phyloP scores from a whole-genome alignment of 1,140 invertebrate genomes.

The Drosophila suzukii region DNA sequence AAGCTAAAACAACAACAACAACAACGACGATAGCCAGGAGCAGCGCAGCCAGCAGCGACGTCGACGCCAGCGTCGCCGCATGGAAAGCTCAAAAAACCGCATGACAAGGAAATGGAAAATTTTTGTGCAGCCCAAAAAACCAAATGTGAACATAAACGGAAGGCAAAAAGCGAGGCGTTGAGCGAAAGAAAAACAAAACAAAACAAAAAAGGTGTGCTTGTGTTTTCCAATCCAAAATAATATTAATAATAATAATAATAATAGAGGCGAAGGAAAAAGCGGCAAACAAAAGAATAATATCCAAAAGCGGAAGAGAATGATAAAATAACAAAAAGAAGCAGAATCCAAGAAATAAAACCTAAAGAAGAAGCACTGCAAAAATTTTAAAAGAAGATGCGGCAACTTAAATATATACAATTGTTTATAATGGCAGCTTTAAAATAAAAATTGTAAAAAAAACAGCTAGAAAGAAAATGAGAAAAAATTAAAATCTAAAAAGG shows the following conservation, averaged over 20 bases:
- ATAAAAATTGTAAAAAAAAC: not conserved
- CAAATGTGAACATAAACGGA: slow-evolving; percentile 42
- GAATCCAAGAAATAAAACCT: not conserved
- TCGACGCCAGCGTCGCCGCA: slow-evolving; percentile 44
- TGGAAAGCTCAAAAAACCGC: slow-evolving; percentile 53
- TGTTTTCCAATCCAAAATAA: slow-evolving; percentile 19
- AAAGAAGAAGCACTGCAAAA: slow-evolving; percentile 1
- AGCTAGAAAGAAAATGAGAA: no score
- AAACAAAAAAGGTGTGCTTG: slow-evolving; percentile 28
- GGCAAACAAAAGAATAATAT: not conserved
- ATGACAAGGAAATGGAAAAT: slow-evolving; percentile 58
- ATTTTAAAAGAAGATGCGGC: not conserved
- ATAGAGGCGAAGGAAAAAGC: slow-evolving; percentile 2
- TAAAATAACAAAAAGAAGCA: not conserved
- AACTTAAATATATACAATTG: not conserved
- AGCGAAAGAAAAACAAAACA: slow-evolving; percentile 38
- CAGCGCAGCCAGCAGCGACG: slow-evolving; percentile 35
- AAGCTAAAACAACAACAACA: slow-evolving; percentile 35
- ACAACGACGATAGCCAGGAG: slow-evolving; percentile 16
- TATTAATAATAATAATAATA: slow-evolving; percentile 10
- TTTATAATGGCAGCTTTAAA: not conserved
- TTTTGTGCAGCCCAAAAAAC: slow-evolving; percentile 34
- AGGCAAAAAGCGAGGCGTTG: slow-evolving; percentile 18
- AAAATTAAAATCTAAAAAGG: not conserved
- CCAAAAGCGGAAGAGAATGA: not conserved